A percentile compares a stretch with the other conserved stretches of the same genome.
Evolutionary conservation across 2,888 invertebrate genomes (phyloP).

Genomic region (Diadromus collaris): DNA sequence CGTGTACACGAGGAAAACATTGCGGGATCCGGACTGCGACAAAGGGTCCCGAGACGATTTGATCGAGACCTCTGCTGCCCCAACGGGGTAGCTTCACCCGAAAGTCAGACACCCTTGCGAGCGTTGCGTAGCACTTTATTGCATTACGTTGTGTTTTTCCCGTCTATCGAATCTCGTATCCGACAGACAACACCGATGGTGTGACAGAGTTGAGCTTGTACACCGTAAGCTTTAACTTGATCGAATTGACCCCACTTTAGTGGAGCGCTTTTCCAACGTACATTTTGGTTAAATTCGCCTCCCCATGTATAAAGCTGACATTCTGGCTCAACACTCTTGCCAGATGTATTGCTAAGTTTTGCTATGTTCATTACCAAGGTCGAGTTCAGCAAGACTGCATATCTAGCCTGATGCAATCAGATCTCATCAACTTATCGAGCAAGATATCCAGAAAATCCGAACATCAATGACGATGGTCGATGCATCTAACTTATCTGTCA

Average conservation of each 20-base stretch:
- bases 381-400: too few relatives aligned
- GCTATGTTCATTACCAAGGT: too few relatives aligned
- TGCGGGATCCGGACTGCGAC: conserved; percentile 44
- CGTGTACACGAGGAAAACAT: conserved; percentile 59
- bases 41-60: conserved; percentile 43
- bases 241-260: conserved; percentile 68
- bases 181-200: conserved; percentile 24
- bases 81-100: conserved; percentile 62
- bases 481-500: not conserved
- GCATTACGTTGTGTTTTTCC: conserved; percentile 76
- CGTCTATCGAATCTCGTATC: conserved; percentile 54
- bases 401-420: too few relatives aligned
- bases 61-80: conserved; percentile 71
- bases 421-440: too few relatives aligned
- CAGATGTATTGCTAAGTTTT: too few relatives aligned
- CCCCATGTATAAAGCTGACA: not conserved
- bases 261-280: conserved; percentile 28
- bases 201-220: conserved; percentile 61
- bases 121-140: conserved; percentile 70
- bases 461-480: too few relatives aligned
- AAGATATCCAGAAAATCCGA: too few relatives aligned
- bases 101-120: conserved; percentile 45
- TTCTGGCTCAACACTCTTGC: too few relatives aligned
- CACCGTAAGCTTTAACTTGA: conserved; percentile 58
- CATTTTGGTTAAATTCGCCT: conserved; percentile 11